Percentiles rank a stretch among this genome's conserved stretches.
Conservation (phyloP, 2,888 invertebrate genomes). For the Pammene aurita region DNA sequence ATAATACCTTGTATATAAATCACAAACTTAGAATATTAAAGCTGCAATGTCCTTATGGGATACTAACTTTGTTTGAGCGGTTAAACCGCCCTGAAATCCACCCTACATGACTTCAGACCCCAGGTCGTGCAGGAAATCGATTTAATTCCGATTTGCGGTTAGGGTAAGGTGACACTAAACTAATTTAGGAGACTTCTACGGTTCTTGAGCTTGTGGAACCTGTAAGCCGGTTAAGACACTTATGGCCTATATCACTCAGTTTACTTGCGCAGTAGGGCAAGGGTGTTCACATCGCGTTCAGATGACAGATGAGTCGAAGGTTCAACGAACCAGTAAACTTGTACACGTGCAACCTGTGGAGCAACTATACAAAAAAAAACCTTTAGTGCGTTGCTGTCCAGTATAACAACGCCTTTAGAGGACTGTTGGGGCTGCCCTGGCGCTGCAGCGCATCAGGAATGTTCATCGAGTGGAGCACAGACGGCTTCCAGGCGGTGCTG, state of each 20-base stretch:
- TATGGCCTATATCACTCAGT: constrained; percentile 63
- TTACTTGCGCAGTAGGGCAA: constrained; percentile 77
- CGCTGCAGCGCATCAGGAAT: no score
- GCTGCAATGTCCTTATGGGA: no score
- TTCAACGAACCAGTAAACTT: not conserved
- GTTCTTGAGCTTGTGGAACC: constrained; percentile 53
- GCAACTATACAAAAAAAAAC: no score
- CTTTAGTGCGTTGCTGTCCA: no score
- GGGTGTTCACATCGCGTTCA: not conserved
- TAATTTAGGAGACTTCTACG: constrained; percentile 54
- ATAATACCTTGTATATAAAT: no score
- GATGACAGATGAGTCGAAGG: not conserved
- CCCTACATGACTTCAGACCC: constrained; percentile 11
- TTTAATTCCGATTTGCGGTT: constrained; percentile 34
- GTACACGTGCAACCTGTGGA: no score
- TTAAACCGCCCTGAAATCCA: not conserved
- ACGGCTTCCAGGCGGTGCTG: no score
- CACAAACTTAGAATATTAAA: no score
- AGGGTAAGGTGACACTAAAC: constrained; percentile 33
- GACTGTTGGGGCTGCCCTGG: no score
- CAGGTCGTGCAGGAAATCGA: constrained; percentile 16
- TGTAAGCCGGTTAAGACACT: constrained; percentile 72
- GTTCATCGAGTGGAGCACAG: no score
- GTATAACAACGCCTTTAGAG: no score
- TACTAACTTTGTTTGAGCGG: no score